phyloP scores from a whole-genome alignment of 2,113 vertebrate genomes.

The Rattus rattus region DNA sequence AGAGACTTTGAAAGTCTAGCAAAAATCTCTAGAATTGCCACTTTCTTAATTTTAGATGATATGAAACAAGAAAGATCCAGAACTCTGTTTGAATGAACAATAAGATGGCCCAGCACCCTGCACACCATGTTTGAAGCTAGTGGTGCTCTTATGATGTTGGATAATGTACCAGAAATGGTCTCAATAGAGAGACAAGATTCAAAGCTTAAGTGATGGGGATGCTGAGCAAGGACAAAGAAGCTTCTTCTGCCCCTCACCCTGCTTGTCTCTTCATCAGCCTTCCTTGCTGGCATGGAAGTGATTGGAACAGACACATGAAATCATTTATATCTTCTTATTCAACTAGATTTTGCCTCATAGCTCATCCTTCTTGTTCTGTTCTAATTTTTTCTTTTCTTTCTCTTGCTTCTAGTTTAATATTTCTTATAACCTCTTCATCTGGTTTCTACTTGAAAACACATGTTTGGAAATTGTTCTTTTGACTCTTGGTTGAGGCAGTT shows the following conservation, averaged over 20 bases:
- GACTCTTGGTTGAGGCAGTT: slow-evolving; percentile 17
- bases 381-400: neutral
- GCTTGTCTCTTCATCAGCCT: neutral
- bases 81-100: neutral
- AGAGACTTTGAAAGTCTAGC: neutral
- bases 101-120: neutral
- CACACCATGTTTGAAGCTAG: neutral
- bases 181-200: neutral
- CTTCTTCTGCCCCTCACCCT: accelerated
- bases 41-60: neutral
- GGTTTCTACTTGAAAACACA: slow-evolving; percentile 21
- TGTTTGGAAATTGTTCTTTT: slow-evolving; percentile 54
- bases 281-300: neutral
- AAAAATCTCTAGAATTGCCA: neutral
- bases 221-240: neutral
- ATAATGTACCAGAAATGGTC: neutral
- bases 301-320: neutral
- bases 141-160: neutral
- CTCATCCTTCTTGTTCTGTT: neutral
- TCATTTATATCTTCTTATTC: neutral
- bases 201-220: neutral
- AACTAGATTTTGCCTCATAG: neutral
- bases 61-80: neutral
- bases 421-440: slow-evolving; percentile 1
- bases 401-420: neutral